Percentiles rank a stretch among this genome's conserved stretches.
Evolutionary conservation across 2,797 vertebrate genomes (phyloP).

Genomic region (Crenichthys baileyi): DNA sequence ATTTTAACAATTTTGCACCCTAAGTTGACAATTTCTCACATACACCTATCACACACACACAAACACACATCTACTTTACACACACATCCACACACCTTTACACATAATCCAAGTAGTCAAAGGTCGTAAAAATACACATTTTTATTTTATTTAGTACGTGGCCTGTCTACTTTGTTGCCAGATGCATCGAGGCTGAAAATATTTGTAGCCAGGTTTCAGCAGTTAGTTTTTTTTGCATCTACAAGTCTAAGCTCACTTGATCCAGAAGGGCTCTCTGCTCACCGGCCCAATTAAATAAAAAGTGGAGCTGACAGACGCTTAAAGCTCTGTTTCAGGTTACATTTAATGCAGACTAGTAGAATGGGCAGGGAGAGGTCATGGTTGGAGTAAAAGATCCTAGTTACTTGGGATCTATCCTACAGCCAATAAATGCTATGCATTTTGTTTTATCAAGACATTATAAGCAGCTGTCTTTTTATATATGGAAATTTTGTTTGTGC

Average conservation of each 20-base stretch:
- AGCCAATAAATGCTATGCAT: background rate
- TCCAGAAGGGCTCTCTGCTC: background rate
- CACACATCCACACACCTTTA: background rate
- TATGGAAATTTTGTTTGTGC: background rate
- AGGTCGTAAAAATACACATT: background rate
- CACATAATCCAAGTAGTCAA: background rate
- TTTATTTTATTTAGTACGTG: background rate
- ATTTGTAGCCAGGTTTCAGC: too few relatives aligned
- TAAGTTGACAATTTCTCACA: background rate
- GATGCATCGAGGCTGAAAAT: background rate
- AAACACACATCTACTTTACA: background rate
- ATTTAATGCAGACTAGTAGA: background rate
- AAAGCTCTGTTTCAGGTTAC: background rate
- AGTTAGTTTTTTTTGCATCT: background rate
- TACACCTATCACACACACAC: background rate
- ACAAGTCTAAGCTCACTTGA: constrained; percentile 7
- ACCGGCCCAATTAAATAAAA: background rate
- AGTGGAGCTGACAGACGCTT: constrained; percentile 1
- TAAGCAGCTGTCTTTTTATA: background rate
- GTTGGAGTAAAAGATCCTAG: background rate
- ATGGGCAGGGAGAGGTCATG: background rate
- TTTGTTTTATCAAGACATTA: background rate
- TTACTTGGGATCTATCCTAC: background rate
- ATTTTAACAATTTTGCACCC: background rate
- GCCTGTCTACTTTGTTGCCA: background rate